Base-by-base conservation (phyloP, 2,888 invertebrate species). In the Hybos culiciformis region DNA sequence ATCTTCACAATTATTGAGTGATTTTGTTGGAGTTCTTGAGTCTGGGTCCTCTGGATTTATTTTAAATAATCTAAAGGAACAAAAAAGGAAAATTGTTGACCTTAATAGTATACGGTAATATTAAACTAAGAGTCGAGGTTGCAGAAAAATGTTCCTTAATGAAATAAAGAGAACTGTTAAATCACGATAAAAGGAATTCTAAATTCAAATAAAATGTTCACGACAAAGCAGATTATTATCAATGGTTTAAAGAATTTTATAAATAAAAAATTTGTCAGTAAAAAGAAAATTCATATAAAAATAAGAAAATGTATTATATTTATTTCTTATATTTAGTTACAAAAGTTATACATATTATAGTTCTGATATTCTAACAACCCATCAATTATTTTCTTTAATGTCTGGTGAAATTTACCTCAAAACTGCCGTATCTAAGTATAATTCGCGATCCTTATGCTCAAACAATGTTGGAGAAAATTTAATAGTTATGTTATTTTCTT, bases 391-490 rank as follows among this genome's bases (percentile, higher is more conserved):
- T n/a, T n/a, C n/a, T n/a, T n/a, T n/a, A n/a, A n/a, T n/a, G n/a
- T n/a, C n/a, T n/a, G n/a, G n/a, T n/a, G n/a, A n/a, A n/a, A 33
- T 42, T 43, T 42, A 52, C 37, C 64, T 54, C 32, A 64, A 47
- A 17, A 63, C 56, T 18, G 64, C 64, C 31, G 61, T 65, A 19
- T 62, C 61, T 42, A 63, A 47, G 45, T 56, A 59, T 19, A 59
- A 48, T 32, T 54, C 52, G 19, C 58, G 55, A 24, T 52, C 51
- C 26, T 54, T 53, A 3, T 53, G 53, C 37, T 58, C 58, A 37
- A 64, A 65, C 3, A 64, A 52, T 19, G 58, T 61, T 44, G 56
- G 55, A n/a, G 63, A 57, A 39, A 64, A 64, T 24, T 57, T 54
- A 8, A 65, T 55, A 3, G 65, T 61, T 3, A 64, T 54, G 46